Percentiles rank a stretch among this genome's conserved stretches.
Conservation (phyloP, 92 coral and sea anemone species). For the Phenganax subtilis region DNA sequence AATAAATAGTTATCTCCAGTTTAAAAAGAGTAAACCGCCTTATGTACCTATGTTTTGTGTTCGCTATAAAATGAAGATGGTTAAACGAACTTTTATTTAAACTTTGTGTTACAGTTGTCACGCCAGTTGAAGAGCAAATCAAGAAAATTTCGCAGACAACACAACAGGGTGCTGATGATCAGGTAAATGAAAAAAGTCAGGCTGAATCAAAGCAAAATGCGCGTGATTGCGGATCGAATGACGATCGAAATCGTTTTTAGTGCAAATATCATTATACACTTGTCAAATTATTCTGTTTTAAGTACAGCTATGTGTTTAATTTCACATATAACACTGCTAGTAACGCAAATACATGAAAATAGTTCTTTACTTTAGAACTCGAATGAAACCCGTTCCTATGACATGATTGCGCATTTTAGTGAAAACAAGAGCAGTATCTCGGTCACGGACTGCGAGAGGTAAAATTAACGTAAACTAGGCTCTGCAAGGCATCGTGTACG, state of each 20-base stretch:
- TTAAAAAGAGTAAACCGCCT: not conserved
- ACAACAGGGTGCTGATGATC: conserved; percentile 12
- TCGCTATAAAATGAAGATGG: no score
- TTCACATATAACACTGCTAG: not conserved
- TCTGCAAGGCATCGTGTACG: no score
- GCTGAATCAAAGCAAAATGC: conserved; percentile 1
- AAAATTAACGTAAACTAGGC: no score
- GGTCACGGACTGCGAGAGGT: no score
- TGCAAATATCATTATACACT: conserved; percentile 14
- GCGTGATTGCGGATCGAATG: not conserved
- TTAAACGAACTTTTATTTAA: no score
- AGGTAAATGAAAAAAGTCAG: not conserved
- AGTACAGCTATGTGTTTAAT: not conserved
- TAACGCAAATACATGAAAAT: no score
- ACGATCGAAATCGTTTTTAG: not conserved
- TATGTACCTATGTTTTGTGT: not conserved
- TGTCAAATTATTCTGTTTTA: conserved; percentile 16
- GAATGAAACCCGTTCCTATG: no score
- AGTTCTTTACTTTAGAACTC: no score
- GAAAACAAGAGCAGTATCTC: no score
- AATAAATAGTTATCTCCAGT: not conserved
- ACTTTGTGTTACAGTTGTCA: no score
- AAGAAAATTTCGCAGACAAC: not conserved
- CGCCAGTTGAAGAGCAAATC: no score
- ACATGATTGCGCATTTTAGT: no score